Percentiles rank a stretch among this genome's conserved stretches.
These are phyloP conservation scores for Embiotoca jacksoni DNA, from an alignment of 2,113 vertebrate genomes.

Conservation along the genomic window DNA sequence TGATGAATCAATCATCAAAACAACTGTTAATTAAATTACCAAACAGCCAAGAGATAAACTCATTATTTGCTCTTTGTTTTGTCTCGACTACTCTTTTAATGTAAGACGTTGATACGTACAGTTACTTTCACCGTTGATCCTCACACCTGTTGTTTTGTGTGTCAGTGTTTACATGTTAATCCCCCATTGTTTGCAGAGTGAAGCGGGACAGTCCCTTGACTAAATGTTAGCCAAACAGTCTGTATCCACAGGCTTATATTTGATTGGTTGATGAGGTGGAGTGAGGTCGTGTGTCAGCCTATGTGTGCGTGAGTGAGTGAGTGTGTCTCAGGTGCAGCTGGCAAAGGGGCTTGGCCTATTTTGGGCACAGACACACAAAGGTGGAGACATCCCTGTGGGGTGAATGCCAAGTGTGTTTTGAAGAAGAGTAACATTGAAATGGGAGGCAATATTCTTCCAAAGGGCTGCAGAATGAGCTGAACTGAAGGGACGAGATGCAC, in stretches of 20 bases:
- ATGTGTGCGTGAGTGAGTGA: too few relatives aligned
- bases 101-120: not conserved
- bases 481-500: not conserved
- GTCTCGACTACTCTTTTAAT: not conserved
- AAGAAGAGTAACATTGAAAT: constrained; percentile 14
- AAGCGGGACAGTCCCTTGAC: constrained; percentile 42
- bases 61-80: not conserved
- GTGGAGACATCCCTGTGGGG: constrained; percentile 35
- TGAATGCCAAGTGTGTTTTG: constrained; percentile 23
- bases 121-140: not conserved
- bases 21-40: not conserved
- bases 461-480: not conserved
- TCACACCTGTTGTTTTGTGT: constrained; percentile 61
- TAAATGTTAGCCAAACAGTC: constrained; percentile 62
- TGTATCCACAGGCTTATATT: constrained; percentile 45
- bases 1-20: not conserved
- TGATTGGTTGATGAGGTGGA: constrained; percentile 60
- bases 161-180: constrained; percentile 43
- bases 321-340: constrained; percentile 64
- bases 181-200: constrained; percentile 63
- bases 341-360: constrained; percentile 44
- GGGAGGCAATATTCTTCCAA: constrained; percentile 14
- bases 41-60: not conserved
- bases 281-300: constrained; percentile 36
- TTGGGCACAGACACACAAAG: constrained; percentile 49